Base-by-base conservation (phyloP, 2,888 invertebrate species). In the Taphrorychus bicolor region DNA sequence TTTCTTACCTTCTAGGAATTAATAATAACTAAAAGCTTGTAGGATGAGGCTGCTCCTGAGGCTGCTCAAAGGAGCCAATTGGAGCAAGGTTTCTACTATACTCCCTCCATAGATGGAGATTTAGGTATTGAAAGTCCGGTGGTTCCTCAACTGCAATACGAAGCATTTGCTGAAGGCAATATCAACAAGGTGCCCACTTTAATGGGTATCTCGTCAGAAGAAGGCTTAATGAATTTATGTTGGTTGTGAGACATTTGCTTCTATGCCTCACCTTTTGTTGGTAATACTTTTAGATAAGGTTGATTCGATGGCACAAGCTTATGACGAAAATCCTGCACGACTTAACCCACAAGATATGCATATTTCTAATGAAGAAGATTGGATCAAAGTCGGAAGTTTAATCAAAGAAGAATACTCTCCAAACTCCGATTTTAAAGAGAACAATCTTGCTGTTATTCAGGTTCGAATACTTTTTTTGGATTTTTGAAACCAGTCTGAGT, bases 121-220 rank as follows among this genome's bases (percentile, higher is more conserved):
- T n/a, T n/a, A n/a, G n/a, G n/a, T n/a, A n/a, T 40, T 40, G 40
- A 40, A 40, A 40, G 40, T 40, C 14, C n/a, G n/a, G n/a, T n/a
- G n/a, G n/a, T n/a, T n/a, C n/a, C n/a, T n/a, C n/a, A n/a, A n/a
- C n/a, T n/a, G n/a, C 71, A 72, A 66, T 71, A 70, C 19, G 68
- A 59, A n/a, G 2, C 63, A 0, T 45, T 68, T 4, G 21, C 57
- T 18, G 51, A 49, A 21, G 73, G 73, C 21, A 58, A 40, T n/a
- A 17, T 72, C 22, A 71, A 70, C 41, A 72, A 66, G 63, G 71
- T 73, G 16, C 73, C 73, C 5, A 53, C 70, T 9, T 51, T 73
- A 11, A 69, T 73, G 23, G 73, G 73, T 5, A 57, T 63, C 1
- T 69, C 65, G 32, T 73, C 73, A 0, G 73, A 73, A 45, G 73